phyloP scores from a whole-genome alignment of 2,797 vertebrate species.

The Megalops cyprinoides region DNA sequence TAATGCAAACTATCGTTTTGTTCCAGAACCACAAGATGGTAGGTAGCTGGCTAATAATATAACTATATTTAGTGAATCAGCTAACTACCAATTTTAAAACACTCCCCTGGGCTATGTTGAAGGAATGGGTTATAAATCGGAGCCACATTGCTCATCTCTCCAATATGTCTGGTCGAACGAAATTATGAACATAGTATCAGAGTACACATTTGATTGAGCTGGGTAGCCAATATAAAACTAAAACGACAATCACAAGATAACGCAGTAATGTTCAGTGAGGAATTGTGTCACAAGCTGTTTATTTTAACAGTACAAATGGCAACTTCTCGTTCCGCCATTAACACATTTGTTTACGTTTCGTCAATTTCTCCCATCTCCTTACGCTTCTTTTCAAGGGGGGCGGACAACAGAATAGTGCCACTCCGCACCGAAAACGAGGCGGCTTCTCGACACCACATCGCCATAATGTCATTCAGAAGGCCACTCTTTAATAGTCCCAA shows the following conservation, averaged over 20 bases:
- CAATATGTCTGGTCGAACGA: neutral
- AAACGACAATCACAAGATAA: neutral
- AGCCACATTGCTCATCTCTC: neutral
- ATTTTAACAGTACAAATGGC: conserved; percentile 5
- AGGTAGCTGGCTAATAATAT: neutral
- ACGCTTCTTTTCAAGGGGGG: conserved; percentile 31
- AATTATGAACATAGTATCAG: neutral
- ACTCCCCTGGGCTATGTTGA: neutral
- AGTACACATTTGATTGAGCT: neutral
- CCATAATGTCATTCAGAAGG: neutral
- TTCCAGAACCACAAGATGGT: neutral
- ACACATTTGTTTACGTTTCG: conserved; percentile 29
- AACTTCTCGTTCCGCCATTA: neutral
- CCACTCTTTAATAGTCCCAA: neutral
- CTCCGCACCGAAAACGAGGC: conserved; percentile 22
- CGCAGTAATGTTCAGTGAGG: neutral
- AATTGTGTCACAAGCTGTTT: neutral
- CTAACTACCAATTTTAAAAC: too few species aligned
- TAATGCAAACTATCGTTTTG: neutral
- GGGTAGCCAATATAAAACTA: neutral
- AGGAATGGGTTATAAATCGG: neutral
- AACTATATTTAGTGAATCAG: too few species aligned
- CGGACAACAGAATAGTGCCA: conserved; percentile 25
- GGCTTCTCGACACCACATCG: neutral
- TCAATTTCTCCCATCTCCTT: conserved; percentile 30